phyloP scores from a whole-genome alignment of 2,888 invertebrate genomes.

The Brachynemurus nebulosus region DNA sequence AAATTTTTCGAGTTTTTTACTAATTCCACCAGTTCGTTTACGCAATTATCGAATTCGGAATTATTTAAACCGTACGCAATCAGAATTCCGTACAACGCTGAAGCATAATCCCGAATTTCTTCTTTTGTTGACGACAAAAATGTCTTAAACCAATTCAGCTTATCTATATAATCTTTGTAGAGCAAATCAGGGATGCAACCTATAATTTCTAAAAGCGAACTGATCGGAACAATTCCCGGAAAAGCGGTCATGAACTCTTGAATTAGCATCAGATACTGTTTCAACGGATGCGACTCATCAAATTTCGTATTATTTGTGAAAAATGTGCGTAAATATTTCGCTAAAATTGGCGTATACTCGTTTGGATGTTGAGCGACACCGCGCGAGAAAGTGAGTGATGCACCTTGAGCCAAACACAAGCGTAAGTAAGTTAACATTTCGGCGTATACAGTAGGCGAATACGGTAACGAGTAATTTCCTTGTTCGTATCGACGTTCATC shows the following conservation, averaged over 20 bases:
- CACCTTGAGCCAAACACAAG: conserved; percentile 55
- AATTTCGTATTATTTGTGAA: conserved; percentile 27
- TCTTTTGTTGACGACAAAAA: conserved; percentile 58
- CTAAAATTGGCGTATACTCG: conserved; percentile 49
- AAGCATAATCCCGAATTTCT: conserved; percentile 56
- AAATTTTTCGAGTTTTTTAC: conserved; percentile 41
- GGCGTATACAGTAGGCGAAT: conserved; percentile 52
- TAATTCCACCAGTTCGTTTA: conserved; percentile 41
- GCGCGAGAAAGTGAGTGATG: conserved; percentile 40
- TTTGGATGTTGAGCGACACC: conserved; percentile 45
- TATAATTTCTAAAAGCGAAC: conserved; percentile 70
- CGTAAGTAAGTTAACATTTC: conserved; percentile 72
- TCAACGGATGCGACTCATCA: conserved; percentile 41
- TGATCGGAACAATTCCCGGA: conserved; percentile 50
- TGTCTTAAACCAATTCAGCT: conserved; percentile 49
- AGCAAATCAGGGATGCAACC: conserved; percentile 64
- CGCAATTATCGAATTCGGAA: conserved; percentile 37
- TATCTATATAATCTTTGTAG: conserved; percentile 44
- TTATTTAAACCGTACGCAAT: conserved; percentile 40
- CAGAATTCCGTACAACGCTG: conserved; percentile 62
- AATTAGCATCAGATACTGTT: conserved; percentile 53
- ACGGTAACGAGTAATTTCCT: conserved; percentile 56
- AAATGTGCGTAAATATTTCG: conserved; percentile 44
- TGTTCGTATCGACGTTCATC: conserved; percentile 28
- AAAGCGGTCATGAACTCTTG: conserved; percentile 48